Evolutionary conservation across 2,797 vertebrate species (phyloP).

Genomic region (Parauchenoglanis punctatus): DNA sequence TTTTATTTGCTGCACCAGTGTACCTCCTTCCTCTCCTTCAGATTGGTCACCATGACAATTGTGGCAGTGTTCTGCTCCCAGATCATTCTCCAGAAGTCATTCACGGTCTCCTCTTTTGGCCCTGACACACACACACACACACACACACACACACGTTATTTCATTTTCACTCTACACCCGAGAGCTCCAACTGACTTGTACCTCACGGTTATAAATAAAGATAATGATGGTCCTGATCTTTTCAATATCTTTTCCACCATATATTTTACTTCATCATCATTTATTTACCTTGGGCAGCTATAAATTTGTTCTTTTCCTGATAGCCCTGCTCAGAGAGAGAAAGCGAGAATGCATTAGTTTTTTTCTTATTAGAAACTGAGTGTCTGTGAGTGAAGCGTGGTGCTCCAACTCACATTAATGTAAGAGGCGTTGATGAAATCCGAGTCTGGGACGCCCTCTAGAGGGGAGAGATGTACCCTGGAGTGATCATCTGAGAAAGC

Average conservation of each 20-base stretch:
- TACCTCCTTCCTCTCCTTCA: slow-evolving; percentile 98
- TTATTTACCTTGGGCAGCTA: slow-evolving; percentile 94
- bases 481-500: slow-evolving; percentile 92
- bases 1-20: not conserved
- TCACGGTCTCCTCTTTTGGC: slow-evolving; percentile 97
- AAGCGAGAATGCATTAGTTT: not conserved
- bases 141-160: not conserved
- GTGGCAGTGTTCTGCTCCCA: slow-evolving; percentile 99
- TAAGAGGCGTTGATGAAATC: slow-evolving; percentile 98
- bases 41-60: slow-evolving; percentile 98
- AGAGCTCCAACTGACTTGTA: not conserved
- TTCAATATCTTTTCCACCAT: too few relatives aligned
- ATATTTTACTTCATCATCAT: too few relatives aligned
- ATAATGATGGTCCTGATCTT: not conserved
- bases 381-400: not conserved
- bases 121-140: slow-evolving; percentile 72
- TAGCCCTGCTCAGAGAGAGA: slow-evolving; percentile 80
- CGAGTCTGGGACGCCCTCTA: slow-evolving; percentile 96
- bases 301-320: slow-evolving; percentile 99
- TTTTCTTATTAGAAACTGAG: not conserved
- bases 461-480: slow-evolving; percentile 89
- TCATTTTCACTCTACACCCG: not conserved
- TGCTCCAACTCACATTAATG: slow-evolving; percentile 86
- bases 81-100: slow-evolving; percentile 99
- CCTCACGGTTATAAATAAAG: not conserved